Evolutionary conservation across 2,888 invertebrate genomes (phyloP).

Genomic region (Acheta domesticus): DNA sequence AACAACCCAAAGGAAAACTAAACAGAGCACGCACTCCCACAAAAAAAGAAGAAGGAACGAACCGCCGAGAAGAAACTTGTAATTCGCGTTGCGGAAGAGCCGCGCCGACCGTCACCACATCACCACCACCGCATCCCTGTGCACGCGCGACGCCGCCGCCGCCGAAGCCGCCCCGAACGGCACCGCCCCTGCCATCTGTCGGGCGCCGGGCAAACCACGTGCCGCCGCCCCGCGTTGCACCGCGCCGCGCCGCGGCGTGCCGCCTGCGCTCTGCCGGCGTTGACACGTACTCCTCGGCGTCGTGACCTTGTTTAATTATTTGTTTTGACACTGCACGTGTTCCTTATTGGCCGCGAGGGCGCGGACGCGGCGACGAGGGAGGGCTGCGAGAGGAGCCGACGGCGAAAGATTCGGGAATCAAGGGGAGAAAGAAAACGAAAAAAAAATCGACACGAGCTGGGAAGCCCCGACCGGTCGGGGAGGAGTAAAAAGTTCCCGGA

Average conservation of each 20-base stretch:
- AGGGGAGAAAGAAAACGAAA: neutral
- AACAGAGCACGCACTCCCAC: neutral
- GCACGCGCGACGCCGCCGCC: too few species aligned
- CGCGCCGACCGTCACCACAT: too few species aligned
- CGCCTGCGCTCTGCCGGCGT: constrained; percentile 3
- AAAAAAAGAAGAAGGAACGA: neutral
- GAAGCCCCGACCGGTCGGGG: neutral
- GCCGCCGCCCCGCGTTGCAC: neutral
- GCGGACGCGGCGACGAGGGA: neutral
- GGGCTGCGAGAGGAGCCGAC: neutral
- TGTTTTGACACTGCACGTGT: constrained; percentile 18
- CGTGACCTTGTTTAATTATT: constrained; percentile 18
- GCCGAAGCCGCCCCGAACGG: neutral
- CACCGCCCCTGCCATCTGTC: constrained; percentile 18
- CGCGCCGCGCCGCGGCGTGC: neutral
- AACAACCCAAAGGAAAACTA: neutral
- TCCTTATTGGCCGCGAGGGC: neutral
- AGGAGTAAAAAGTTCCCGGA: neutral
- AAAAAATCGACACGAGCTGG: neutral
- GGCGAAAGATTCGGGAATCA: neutral
- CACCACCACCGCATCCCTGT: too few species aligned
- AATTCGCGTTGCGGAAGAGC: neutral
- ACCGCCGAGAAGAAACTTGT: neutral
- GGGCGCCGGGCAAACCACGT: neutral
- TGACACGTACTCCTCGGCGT: neutral